Conservation (phyloP, 2,888 invertebrate species). For the Alsophila aescularia region DNA sequence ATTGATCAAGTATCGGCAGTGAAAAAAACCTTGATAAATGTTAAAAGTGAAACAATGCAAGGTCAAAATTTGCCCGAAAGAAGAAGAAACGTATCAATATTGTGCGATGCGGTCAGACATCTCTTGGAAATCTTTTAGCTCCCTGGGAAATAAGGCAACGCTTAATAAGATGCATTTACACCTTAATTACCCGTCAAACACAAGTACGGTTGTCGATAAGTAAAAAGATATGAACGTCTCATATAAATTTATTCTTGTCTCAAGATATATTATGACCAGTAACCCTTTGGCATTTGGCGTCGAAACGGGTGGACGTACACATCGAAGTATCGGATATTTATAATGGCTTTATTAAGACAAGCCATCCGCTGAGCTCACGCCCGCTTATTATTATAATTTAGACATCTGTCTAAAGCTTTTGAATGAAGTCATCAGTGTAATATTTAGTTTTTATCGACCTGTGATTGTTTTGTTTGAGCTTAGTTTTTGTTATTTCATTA, state of each 20-base stretch:
- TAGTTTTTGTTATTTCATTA: conserved; percentile 8
- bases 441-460: conserved; percentile 39
- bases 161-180: conserved; percentile 4
- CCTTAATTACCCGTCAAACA: conserved; percentile 42
- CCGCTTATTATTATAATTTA: conserved; percentile 84
- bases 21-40: conserved; percentile 32
- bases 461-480: conserved; percentile 8
- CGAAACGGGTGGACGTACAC: conserved; percentile 62
- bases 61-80: conserved; percentile 35
- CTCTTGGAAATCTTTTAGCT: background rate
- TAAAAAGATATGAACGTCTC: conserved; percentile 47
- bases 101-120: background rate
- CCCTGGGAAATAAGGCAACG: conserved; percentile 7
- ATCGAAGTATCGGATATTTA: conserved; percentile 78
- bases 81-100: conserved; percentile 22
- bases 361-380: conserved; percentile 75
- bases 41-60: conserved; percentile 38
- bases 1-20: conserved; percentile 30
- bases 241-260: conserved; percentile 55
- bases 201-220: conserved; percentile 41
- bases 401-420: conserved; percentile 79
- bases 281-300: conserved; percentile 73
- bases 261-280: conserved; percentile 58
- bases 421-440: conserved; percentile 78
- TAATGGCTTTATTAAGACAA: conserved; percentile 83